Base-by-base conservation (phyloP, 2,888 invertebrate species). In the Athetis lepigone region DNA sequence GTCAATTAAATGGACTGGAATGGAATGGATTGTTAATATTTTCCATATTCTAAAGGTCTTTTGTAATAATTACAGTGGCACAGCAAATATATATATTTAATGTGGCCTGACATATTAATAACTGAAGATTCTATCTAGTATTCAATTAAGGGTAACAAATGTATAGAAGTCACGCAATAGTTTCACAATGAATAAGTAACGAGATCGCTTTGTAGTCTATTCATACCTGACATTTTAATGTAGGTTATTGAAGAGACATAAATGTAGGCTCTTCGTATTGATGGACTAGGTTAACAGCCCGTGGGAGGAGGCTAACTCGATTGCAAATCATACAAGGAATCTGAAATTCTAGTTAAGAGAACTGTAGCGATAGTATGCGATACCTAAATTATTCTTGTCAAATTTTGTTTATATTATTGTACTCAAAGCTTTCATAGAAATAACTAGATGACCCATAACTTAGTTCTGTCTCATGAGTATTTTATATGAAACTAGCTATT, bases 161-260 rank as follows among this genome's bases (percentile, higher is more conserved):
- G n/a, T 52, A 5, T 36, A 25, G 16, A 29, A 39, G 55, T 16
- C 75, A 71, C 55, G 63, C 63, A 52, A 75, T 52, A 25, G 55
- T 56, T 51, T 39, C 18, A 37, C 9, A 47, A 36, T 70, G 27
- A 61, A 55, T 58, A 37, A 40, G 39, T 33, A 37, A 58, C 7
- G 19, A 46, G 13, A 52, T 6, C 27, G 29, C 25, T 47, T 29
- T 16, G 27, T 21, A 47, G 16, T 19, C 25, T 25, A 50, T 33
- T 50, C 0, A 43, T 54, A 29, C 5, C 19, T 45, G 16, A 39
- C n/a, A 33, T 50, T 46, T 60, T 18, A 18, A 21, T 19, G 16
- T 42, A 21, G 9, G 4, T 33, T 27, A 5, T 29, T 7, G 2
- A 37, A 8, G 7, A 52, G 13, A 16, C 11, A 55, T 4, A 46